Percentiles rank a stretch among this genome's conserved stretches.
Conservation (phyloP, 2,113 vertebrate genomes). For the Anarhynchus alexandrinus region DNA sequence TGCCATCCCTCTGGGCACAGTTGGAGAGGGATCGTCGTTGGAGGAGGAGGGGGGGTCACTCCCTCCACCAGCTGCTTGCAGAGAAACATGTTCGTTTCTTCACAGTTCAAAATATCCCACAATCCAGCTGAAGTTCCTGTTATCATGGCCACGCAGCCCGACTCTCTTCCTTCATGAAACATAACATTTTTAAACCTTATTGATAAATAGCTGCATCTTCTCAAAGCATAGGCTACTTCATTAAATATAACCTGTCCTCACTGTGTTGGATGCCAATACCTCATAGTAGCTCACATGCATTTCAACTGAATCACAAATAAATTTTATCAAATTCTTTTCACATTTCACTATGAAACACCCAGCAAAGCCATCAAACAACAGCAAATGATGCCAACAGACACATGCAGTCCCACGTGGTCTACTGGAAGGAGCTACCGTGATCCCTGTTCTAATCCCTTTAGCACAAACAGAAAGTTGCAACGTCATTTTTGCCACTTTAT, state of each 20-base stretch:
- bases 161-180: conserved; percentile 74
- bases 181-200: neutral
- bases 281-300: neutral
- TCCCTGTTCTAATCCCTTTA: neutral
- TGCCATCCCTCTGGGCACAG: conserved; percentile 81
- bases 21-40: conserved; percentile 65
- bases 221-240: neutral
- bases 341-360: neutral
- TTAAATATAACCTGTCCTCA: neutral
- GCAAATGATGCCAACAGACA: neutral
- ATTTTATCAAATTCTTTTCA: neutral
- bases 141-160: conserved; percentile 89
- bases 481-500: neutral
- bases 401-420: neutral
- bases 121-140: conserved; percentile 88
- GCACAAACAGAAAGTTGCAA: neutral
- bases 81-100: conserved; percentile 84
- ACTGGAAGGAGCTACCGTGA: neutral
- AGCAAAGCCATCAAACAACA: neutral
- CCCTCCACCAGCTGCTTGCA: conserved; percentile 88
- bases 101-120: conserved; percentile 88
- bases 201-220: neutral
- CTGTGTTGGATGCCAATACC: neutral
- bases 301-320: neutral
- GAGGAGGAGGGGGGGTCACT: conserved; percentile 73